phyloP scores from a whole-genome alignment of 1,140 invertebrate genomes.

The Polyergus mexicanus region DNA sequence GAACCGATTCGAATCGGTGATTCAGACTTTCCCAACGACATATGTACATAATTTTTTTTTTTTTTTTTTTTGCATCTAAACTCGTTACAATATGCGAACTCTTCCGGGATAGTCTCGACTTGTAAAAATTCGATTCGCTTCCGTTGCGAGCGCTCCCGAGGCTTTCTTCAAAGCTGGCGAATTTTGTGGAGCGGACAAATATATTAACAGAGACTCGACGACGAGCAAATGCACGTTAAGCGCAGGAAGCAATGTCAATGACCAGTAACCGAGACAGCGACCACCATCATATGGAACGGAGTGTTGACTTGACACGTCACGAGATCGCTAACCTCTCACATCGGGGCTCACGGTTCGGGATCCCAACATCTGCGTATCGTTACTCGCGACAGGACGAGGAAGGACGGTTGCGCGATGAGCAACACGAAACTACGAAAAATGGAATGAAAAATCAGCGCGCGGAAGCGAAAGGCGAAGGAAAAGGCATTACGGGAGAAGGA shows the following conservation, averaged over 20 bases:
- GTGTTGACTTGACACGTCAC: slow-evolving; percentile 85
- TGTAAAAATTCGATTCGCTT: not conserved
- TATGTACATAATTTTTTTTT: not conserved
- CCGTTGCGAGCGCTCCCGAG: no score
- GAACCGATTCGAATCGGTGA: not conserved
- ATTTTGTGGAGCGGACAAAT: not conserved
- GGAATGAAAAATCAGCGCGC: not conserved
- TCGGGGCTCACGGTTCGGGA: not conserved
- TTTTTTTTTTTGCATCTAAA: not conserved
- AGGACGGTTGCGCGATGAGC: not conserved
- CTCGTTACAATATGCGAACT: not conserved
- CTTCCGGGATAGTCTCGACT: not conserved
- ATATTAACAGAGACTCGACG: not conserved
- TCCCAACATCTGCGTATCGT: slow-evolving; percentile 38
- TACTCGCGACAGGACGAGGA: not conserved
- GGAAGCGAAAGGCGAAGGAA: not conserved
- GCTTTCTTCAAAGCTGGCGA: not conserved
- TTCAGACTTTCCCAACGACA: not conserved
- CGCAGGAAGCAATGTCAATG: slow-evolving; percentile 81
- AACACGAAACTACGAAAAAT: no score
- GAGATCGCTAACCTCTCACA: slow-evolving; percentile 84
- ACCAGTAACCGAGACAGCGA: slow-evolving; percentile 79
- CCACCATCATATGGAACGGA: slow-evolving; percentile 86
- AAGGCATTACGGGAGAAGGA: not conserved
- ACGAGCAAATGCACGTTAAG: slow-evolving; percentile 68